These are phyloP conservation scores for Mylabris sibirica DNA, from an alignment of 2,888 invertebrate species.

Conservation along the genomic window DNA sequence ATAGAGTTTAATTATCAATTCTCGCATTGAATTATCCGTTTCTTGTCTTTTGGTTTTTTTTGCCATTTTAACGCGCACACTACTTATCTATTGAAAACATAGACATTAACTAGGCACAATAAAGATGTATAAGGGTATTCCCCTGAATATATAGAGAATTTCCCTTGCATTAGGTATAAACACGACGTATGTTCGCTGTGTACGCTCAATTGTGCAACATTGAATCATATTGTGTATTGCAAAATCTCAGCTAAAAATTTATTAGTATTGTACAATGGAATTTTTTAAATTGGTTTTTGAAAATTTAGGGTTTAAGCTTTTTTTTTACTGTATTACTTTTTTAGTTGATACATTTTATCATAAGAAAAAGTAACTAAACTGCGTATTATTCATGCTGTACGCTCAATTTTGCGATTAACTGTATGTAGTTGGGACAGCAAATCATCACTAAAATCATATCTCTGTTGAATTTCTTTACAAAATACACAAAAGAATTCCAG, in stretches of 20 bases:
- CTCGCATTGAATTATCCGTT: background rate
- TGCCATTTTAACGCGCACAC: background rate
- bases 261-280: background rate
- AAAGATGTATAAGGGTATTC: background rate
- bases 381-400: background rate
- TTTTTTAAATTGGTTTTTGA: background rate
- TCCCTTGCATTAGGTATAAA: background rate
- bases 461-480: constrained; percentile 11
- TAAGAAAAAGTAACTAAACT: background rate
- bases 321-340: background rate
- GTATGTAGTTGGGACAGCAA: background rate
- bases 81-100: background rate
- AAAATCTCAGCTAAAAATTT: background rate
- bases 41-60: background rate
- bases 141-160: background rate
- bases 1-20: background rate
- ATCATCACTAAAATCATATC: constrained; percentile 15
- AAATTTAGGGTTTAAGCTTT: background rate
- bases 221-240: background rate
- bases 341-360: background rate
- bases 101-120: background rate
- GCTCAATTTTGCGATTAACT: background rate
- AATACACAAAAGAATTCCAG: constrained; percentile 4
- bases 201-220: background rate
- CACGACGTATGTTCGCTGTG: background rate